Evolutionary conservation across 2,888 invertebrate species (phyloP).

Genomic region (Caenorhabditis zanzibari): DNA sequence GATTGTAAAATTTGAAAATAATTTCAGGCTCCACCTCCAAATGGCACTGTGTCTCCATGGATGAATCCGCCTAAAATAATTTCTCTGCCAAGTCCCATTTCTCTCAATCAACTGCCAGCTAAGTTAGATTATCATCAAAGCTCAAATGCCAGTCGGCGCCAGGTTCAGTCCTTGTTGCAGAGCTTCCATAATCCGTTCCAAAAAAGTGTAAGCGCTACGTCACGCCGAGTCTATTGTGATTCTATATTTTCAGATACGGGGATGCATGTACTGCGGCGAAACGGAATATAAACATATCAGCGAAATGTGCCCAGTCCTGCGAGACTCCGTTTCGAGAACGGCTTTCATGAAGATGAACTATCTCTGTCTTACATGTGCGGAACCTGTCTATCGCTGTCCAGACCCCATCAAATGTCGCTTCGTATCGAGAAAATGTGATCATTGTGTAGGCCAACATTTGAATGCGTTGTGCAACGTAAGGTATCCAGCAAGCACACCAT

Average conservation of each 20-base stretch:
- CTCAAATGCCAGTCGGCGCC: too few relatives aligned
- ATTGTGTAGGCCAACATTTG: neutral
- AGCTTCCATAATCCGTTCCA: neutral
- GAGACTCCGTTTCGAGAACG: neutral
- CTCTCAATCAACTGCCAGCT: too few relatives aligned
- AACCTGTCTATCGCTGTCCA: neutral
- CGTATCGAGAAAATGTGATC: neutral
- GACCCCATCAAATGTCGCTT: neutral
- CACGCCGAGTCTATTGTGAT: neutral
- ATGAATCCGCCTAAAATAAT: too few relatives aligned
- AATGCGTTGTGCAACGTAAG: conserved; percentile 14
- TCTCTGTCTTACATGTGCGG: neutral
- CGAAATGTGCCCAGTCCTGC: neutral
- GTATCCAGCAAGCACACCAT: neutral
- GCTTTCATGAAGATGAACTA: neutral
- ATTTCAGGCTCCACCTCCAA: neutral
- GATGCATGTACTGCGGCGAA: conserved; percentile 5
- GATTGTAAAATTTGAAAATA: neutral
- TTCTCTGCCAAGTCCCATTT: too few relatives aligned
- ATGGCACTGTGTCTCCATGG: neutral
- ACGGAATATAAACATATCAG: neutral
- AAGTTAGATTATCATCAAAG: too few relatives aligned
- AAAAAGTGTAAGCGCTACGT: neutral
- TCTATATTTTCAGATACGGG: neutral
- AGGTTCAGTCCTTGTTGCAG: too few relatives aligned